Conservation (phyloP, 2,888 invertebrate genomes). For the Creontiades dilutus region DNA sequence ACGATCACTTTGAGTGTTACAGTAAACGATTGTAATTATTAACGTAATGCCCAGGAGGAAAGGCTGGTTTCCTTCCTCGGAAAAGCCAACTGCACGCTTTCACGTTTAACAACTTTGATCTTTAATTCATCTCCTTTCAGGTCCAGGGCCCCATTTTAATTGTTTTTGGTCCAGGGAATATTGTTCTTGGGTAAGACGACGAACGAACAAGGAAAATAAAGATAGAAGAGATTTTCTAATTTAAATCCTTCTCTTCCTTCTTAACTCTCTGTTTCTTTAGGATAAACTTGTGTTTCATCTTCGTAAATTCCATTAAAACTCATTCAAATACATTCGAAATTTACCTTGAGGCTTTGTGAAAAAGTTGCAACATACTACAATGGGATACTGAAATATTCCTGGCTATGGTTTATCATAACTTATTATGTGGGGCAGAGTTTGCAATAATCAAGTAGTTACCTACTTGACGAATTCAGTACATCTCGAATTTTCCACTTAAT, state of each 20-base stretch:
- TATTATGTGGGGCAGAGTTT: too few species aligned
- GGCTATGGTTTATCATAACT: too few species aligned
- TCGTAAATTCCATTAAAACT: neutral
- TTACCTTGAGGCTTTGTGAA: too few species aligned
- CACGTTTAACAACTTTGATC: conserved; percentile 29
- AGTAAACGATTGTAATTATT: neutral
- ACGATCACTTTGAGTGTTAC: neutral
- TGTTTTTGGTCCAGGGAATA: conserved; percentile 30
- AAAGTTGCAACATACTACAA: too few species aligned
- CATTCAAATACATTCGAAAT: too few species aligned
- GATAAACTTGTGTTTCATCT: neutral
- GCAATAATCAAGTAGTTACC: too few species aligned
- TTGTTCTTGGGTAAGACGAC: conserved; percentile 2
- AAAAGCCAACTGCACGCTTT: neutral
- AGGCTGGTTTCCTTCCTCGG: neutral
- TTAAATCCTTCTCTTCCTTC: neutral
- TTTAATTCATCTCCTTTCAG: conserved; percentile 47
- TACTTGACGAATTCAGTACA: too few species aligned
- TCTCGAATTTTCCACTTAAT: too few species aligned
- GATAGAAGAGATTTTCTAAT: conserved; percentile 26
- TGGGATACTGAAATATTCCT: too few species aligned
- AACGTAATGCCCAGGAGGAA: neutral
- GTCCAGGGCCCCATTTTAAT: conserved; percentile 35
- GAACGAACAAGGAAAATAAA: conserved; percentile 25
- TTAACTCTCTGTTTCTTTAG: neutral